phyloP scores from a whole-genome alignment of 2,888 invertebrate species.

The Eucera pruinosa region DNA sequence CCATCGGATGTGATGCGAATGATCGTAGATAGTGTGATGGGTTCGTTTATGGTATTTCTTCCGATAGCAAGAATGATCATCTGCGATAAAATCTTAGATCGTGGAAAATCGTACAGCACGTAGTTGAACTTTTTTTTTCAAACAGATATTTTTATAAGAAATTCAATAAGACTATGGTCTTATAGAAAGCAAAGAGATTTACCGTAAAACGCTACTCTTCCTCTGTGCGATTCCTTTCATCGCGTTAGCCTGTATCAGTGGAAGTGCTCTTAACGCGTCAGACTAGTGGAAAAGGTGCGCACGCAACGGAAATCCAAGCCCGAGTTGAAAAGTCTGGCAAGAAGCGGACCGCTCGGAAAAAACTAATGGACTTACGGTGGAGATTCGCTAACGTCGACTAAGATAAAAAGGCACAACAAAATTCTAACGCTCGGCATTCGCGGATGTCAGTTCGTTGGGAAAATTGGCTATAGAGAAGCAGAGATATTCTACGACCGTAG shows the following conservation, averaged over 20 bases:
- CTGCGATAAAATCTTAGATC: no score
- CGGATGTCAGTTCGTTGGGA: constrained; percentile 1
- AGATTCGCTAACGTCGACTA: constrained; percentile 6
- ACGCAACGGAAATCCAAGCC: not conserved
- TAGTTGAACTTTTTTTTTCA: no score
- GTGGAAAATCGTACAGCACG: no score
- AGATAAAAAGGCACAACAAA: constrained; percentile 4
- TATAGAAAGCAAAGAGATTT: not conserved
- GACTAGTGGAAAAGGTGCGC: constrained; percentile 3
- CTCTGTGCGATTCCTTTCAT: not conserved
- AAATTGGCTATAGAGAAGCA: not conserved
- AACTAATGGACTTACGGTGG: constrained; percentile 6
- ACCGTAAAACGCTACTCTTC: not conserved
- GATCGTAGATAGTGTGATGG: not conserved
- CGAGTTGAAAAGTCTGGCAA: not conserved
- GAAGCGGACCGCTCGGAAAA: not conserved
- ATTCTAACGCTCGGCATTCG: not conserved
- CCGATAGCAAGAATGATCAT: not conserved
- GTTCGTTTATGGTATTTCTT: not conserved
- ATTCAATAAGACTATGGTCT: not conserved
- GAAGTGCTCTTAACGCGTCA: constrained; percentile 22
- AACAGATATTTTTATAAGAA: not conserved
- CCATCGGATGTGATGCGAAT: constrained; percentile 3
- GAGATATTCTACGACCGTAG: not conserved
- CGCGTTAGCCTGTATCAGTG: not conserved